Evolutionary conservation across 2,888 invertebrate species (phyloP).

Genomic region (Trissolcus japonicus): DNA sequence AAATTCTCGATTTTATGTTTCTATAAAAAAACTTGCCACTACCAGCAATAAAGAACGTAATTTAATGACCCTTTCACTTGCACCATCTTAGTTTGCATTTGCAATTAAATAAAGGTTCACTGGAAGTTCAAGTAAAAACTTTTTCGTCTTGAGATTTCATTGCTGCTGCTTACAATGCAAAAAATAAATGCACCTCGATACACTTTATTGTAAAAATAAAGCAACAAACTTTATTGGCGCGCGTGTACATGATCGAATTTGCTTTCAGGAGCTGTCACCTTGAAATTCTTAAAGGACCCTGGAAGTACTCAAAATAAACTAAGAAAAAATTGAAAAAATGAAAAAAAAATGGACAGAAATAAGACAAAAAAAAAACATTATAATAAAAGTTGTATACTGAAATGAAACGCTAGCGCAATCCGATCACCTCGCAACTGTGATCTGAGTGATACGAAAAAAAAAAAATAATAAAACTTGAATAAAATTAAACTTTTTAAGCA

Average conservation of each 20-base stretch:
- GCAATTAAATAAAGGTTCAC: slow-evolving; percentile 20
- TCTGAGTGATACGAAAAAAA: slow-evolving; percentile 73
- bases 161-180: neutral
- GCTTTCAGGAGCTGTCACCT: slow-evolving; percentile 77
- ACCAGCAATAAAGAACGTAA: slow-evolving; percentile 26
- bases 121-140: too few relatives aligned
- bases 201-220: neutral
- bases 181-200: neutral
- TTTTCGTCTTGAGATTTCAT: neutral
- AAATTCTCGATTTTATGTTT: slow-evolving; percentile 42
- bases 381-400: slow-evolving; percentile 57
- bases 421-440: slow-evolving; percentile 76
- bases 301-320: slow-evolving; percentile 61
- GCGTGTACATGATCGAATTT: slow-evolving; percentile 73
- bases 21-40: slow-evolving; percentile 28
- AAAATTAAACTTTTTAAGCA: slow-evolving; percentile 10
- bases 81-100: slow-evolving; percentile 18
- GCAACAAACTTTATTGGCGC: slow-evolving; percentile 47
- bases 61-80: slow-evolving; percentile 31
- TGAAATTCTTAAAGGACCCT: slow-evolving; percentile 74
- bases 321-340: slow-evolving; percentile 17
- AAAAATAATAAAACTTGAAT: too few relatives aligned
- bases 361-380: slow-evolving; percentile 27
- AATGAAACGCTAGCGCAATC: slow-evolving; percentile 70
- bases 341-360: slow-evolving; percentile 36